phyloP scores from a whole-genome alignment of 1,140 invertebrate species.

The Trialeurodes vaporariorum region DNA sequence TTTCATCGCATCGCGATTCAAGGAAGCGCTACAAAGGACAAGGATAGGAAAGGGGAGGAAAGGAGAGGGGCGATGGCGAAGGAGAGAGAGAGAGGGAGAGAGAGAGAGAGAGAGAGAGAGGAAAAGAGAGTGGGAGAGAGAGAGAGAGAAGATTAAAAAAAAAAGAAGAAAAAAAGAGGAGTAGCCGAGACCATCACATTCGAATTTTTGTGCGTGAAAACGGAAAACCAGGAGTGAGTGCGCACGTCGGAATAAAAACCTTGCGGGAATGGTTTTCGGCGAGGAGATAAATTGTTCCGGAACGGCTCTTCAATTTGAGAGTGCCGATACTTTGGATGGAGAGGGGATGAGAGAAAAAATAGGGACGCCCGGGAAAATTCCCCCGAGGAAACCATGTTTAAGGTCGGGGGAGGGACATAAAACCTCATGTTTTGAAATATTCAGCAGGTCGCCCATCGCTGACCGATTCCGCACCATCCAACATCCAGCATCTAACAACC shows the following conservation, averaged over 20 bases:
- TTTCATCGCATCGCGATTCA: neutral
- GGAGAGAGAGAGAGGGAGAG: too few species aligned
- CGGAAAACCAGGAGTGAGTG: too few species aligned
- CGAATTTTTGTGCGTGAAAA: neutral
- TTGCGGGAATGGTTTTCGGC: neutral
- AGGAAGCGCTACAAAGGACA: neutral
- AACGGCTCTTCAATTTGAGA: neutral
- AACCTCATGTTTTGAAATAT: slow-evolving; percentile 1
- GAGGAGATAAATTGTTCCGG: neutral
- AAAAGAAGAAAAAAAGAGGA: neutral
- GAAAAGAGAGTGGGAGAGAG: too few species aligned
- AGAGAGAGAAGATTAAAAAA: too few species aligned
- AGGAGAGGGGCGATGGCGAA: too few species aligned
- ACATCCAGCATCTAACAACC: too few species aligned
- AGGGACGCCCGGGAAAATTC: neutral
- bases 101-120: too few species aligned
- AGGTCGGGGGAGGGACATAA: neutral
- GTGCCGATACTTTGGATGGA: neutral
- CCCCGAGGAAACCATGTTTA: too few species aligned
- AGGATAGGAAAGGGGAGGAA: too few species aligned
- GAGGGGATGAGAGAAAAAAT: neutral
- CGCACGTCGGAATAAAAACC: neutral
- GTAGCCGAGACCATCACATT: neutral
- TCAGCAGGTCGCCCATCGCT: neutral
- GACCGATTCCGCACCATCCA: neutral